Evolutionary conservation across 2,888 invertebrate genomes (phyloP).

Genomic region (Brenthis hecate): DNA sequence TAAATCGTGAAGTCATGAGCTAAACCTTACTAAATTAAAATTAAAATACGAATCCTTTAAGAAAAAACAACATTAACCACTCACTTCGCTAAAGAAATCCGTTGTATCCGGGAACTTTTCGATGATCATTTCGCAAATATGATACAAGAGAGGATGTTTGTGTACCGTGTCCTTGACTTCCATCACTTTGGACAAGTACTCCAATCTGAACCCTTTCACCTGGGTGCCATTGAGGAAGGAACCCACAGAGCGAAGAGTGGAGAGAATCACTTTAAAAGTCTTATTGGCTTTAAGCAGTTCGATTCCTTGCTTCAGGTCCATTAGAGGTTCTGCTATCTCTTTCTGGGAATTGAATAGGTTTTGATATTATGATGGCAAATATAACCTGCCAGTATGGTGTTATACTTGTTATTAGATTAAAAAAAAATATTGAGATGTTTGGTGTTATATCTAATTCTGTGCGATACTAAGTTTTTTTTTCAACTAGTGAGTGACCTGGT

Average conservation of each 20-base stretch:
- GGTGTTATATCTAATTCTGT: too few relatives aligned
- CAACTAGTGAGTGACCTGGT: too few relatives aligned
- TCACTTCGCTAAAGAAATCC: constrained; percentile 98
- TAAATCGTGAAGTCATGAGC: too few relatives aligned
- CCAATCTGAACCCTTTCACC: constrained; percentile 98
- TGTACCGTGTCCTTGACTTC: constrained; percentile 99
- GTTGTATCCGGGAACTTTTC: constrained; percentile 97
- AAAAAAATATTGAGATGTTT: too few relatives aligned
- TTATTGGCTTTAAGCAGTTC: constrained; percentile 94
- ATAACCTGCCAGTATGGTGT: too few relatives aligned
- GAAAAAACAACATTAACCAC: not conserved
- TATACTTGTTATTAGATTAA: too few relatives aligned
- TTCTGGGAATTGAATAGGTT: constrained; percentile 69
- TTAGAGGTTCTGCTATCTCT: constrained; percentile 99
- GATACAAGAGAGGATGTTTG: constrained; percentile 98
- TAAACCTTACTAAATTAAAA: too few relatives aligned
- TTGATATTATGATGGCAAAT: too few relatives aligned
- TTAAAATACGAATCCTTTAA: too few relatives aligned
- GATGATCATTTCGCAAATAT: constrained; percentile 98
- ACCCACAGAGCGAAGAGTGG: constrained; percentile 96
- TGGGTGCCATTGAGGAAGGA: constrained; percentile 97
- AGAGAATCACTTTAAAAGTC: constrained; percentile 97
- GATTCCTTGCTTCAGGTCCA: constrained; percentile 99
- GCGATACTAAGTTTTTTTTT: too few relatives aligned
- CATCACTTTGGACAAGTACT: constrained; percentile 98